Evolutionary conservation across 2,113 vertebrate species (phyloP).

Genomic region (Sminthopsis crassicaudata): DNA sequence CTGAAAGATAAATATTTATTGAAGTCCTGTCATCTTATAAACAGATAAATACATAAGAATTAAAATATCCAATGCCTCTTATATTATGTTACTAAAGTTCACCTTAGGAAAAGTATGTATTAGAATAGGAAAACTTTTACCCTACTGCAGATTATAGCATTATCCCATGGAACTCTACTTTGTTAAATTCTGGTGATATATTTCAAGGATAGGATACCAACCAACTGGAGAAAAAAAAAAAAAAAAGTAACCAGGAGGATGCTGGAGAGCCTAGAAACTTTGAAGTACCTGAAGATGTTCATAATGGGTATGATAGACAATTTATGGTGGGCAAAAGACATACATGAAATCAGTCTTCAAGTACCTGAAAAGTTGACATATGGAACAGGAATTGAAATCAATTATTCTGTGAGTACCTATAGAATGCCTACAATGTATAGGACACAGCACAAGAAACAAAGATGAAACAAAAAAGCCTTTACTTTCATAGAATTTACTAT

Average conservation of each 20-base stretch:
- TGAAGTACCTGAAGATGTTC: neutral
- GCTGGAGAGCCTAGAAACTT: neutral
- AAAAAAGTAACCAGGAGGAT: neutral
- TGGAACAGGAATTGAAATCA: neutral
- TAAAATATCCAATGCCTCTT: slow-evolving; percentile 30
- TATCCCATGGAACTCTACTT: neutral
- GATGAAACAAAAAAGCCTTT: neutral
- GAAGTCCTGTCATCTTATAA: slow-evolving; percentile 45
- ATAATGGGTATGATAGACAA: neutral
- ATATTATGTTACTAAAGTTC: slow-evolving; percentile 6
- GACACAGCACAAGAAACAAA: neutral
- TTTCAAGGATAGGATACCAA: neutral
- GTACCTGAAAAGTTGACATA: neutral
- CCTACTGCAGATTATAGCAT: neutral
- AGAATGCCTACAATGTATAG: neutral
- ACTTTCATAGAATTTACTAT: neutral
- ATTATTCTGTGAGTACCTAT: neutral
- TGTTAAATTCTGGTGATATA: neutral
- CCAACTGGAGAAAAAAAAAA: neutral
- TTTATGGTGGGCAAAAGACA: neutral
- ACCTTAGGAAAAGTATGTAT: neutral
- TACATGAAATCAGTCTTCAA: neutral
- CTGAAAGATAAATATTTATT: slow-evolving; percentile 81
- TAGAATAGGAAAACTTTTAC: slow-evolving; percentile 27
- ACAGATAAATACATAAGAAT: slow-evolving; percentile 10